phyloP scores from a whole-genome alignment of 1,140 invertebrate genomes.

The Drosophila busckii region DNA sequence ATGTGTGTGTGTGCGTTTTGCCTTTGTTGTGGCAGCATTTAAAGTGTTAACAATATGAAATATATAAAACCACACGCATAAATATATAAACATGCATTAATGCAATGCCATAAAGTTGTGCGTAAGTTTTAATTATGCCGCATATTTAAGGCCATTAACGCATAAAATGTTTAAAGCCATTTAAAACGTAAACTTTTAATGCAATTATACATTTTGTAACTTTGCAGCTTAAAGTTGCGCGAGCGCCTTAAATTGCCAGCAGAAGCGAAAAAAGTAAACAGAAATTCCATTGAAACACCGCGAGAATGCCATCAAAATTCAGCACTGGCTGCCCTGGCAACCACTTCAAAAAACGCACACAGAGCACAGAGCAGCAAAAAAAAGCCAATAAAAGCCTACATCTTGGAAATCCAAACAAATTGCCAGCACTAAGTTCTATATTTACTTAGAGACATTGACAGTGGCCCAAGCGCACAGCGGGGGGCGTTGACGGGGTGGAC shows the following conservation, averaged over 20 bases:
- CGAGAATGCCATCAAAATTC: slow-evolving; percentile 32
- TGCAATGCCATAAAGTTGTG: background rate
- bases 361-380: too few relatives aligned
- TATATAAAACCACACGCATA: background rate
- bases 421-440: background rate
- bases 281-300: slow-evolving; percentile 32
- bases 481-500: too few relatives aligned
- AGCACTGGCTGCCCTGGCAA: background rate
- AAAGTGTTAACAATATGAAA: too few relatives aligned
- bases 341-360: slow-evolving; percentile 17
- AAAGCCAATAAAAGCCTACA: too few relatives aligned
- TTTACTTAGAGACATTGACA: slow-evolving; percentile 8
- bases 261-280: background rate
- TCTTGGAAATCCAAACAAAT: slow-evolving; percentile 17
- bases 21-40: too few relatives aligned
- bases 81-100: background rate
- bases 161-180: too few relatives aligned
- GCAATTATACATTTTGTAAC: too few relatives aligned
- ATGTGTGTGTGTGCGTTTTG: too few relatives aligned
- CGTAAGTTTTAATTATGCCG: slow-evolving; percentile 6
- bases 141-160: slow-evolving; percentile 2
- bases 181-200: too few relatives aligned
- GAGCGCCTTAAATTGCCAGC: background rate
- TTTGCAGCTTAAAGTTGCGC: too few relatives aligned
- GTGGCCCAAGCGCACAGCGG: too few relatives aligned